A percentile compares a stretch with the other conserved stretches of the same genome.
These are phyloP conservation scores for Synanceia verrucosa DNA, from an alignment of 2,797 vertebrate species.

Conservation along the genomic window DNA sequence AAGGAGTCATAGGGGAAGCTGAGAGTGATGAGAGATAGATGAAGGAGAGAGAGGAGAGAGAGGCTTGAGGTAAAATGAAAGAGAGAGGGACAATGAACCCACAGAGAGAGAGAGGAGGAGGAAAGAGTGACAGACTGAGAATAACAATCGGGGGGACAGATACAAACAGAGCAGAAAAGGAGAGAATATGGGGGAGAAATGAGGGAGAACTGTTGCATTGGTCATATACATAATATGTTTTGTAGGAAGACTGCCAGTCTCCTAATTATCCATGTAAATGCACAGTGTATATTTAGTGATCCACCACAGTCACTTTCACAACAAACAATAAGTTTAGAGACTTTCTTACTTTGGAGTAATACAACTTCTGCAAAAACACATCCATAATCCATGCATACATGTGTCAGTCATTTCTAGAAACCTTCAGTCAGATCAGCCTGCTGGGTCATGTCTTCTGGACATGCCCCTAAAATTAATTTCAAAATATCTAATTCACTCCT, in stretches of 20 bases:
- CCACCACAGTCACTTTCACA: neutral
- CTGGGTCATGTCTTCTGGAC: neutral
- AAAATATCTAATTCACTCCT: neutral
- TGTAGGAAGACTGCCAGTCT: neutral
- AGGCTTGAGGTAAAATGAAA: neutral
- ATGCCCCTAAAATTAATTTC: neutral
- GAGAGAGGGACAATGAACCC: neutral
- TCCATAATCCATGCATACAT: no score
- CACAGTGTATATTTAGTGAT: neutral
- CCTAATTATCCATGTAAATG: neutral
- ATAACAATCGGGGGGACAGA: slow-evolving; percentile 9
- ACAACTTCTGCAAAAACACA: no score
- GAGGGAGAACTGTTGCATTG: neutral
- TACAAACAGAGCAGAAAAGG: neutral
- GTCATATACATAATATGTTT: slow-evolving; percentile 1
- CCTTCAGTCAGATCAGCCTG: neutral
- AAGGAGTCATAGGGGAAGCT: slow-evolving; percentile 29
- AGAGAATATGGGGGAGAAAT: neutral
- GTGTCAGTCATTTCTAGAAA: neutral
- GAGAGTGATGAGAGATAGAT: slow-evolving; percentile 26
- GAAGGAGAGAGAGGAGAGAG: slow-evolving; percentile 1
- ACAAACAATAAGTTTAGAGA: neutral
- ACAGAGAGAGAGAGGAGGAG: neutral
- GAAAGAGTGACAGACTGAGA: slow-evolving; percentile 4
- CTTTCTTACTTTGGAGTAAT: no score